phyloP scores from a whole-genome alignment of 2,113 vertebrate species.

The Periophthalmodon schlosseri region DNA sequence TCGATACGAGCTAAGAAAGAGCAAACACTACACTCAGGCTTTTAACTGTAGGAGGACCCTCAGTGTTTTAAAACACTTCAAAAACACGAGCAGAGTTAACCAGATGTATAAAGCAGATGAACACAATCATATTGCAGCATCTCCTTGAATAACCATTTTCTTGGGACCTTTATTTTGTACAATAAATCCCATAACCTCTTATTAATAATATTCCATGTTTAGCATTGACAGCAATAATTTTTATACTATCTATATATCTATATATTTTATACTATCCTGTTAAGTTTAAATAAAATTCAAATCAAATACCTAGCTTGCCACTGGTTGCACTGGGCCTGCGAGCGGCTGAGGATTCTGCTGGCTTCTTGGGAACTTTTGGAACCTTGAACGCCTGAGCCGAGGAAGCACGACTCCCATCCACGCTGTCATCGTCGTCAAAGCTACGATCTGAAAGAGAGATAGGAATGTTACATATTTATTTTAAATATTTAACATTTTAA shows the following conservation, averaged over 20 bases:
- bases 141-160: not conserved
- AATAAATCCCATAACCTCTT: not conserved
- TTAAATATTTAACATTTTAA: not conserved
- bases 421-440: constrained; percentile 96
- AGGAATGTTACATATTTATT: constrained; percentile 7
- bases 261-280: not conserved
- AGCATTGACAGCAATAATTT: not conserved
- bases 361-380: constrained; percentile 90
- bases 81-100: constrained; percentile 4
- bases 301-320: constrained; percentile 84
- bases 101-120: constrained; percentile 7
- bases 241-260: not conserved
- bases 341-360: constrained; percentile 79
- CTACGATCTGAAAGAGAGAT: constrained; percentile 84
- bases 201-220: too few species aligned
- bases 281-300: not conserved
- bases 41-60: constrained; percentile 1
- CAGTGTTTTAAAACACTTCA: constrained; percentile 12
- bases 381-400: constrained; percentile 93
- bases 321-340: constrained; percentile 87
- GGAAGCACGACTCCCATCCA: constrained; percentile 93
- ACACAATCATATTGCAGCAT: not conserved
- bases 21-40: constrained; percentile 11
- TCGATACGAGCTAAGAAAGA: constrained; percentile 38
- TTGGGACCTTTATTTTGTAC: too few species aligned